Evolutionary conservation across 2,797 vertebrate genomes (phyloP), one percentile per base, ranked within the genome.

Genomic region (Dendrocincla tyrannina): DNA sequence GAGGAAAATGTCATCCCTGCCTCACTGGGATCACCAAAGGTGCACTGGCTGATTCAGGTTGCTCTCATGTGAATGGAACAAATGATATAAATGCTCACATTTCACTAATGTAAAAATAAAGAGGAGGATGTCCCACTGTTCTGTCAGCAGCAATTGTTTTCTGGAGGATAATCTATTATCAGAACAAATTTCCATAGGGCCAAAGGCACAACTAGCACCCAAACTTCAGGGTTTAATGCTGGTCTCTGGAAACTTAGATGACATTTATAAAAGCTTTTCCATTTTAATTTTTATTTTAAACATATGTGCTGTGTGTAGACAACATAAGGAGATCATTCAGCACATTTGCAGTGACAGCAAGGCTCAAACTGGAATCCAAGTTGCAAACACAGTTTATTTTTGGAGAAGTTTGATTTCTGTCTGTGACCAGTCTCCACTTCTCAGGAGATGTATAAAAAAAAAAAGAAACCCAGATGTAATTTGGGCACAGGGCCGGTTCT

Each of bases 281-380:
- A 84, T 91, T 89, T 83, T 37, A 84, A 50, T 72, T 89, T 86
- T 89, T 82, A 69, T 89, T 96, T 91, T 78, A 93, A 95, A 93
- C 73, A 44, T 83, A 83, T 88, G 86, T 91, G 75, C 52, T 62
- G 68, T 0, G 1, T 91, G 85, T 24, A 85, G 91, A 83, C 78
- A 91, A 78, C 6, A 39, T 72, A 82, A 92, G 78, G 92, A 94
- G 82, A 86, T 75, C 66, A 68, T 62, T 92, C 92, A 95, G 85
- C 87, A 78, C 89, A 52, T 84, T 0, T 89, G 77, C 91, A 86
- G 76, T 47, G 76, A 93, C 82, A 75, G 72, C 44, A 64, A 93
- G 76, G 75, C 82, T 93, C 87, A n/a, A 74, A 75, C 85, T 64
- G 76, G 18, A 89, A 87, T 67, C 30, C 72, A 50, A 93, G 72